Evolutionary conservation across 2,797 vertebrate genomes (phyloP).

Genomic region (Gobionotothen gibberifrons): DNA sequence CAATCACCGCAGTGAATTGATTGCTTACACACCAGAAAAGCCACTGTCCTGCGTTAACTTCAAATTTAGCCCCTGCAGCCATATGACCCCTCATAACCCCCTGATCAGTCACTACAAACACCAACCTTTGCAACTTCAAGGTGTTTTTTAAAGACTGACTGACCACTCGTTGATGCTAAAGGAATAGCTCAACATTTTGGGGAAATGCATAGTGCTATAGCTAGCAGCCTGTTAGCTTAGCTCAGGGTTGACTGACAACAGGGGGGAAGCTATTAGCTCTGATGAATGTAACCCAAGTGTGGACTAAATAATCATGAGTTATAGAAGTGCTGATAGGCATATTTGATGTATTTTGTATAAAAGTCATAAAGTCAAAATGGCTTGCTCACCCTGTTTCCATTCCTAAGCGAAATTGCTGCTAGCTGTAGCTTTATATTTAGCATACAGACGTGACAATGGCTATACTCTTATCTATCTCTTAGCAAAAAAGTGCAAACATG

Average conservation of each 20-base stretch:
- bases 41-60: constrained; percentile 63
- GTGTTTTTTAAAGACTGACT: neutral
- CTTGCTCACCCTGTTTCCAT: neutral
- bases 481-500: neutral
- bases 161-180: neutral
- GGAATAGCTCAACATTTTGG: neutral
- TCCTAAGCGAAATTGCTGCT: neutral
- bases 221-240: neutral
- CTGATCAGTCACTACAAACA: neutral
- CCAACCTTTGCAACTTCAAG: constrained; percentile 2
- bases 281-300: neutral
- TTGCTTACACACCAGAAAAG: constrained; percentile 80
- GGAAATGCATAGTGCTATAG: no score
- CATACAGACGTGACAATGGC: no score
- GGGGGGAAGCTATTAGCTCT: neutral
- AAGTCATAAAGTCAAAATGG: neutral
- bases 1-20: constrained; percentile 77
- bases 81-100: constrained; percentile 6
- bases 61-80: constrained; percentile 61
- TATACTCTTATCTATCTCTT: neutral
- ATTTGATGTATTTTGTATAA: neutral
- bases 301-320: neutral
- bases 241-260: neutral
- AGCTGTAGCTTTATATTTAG: neutral
- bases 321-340: neutral